phyloP scores from a whole-genome alignment of 2,888 invertebrate genomes.

The Drosophila anomelani region DNA sequence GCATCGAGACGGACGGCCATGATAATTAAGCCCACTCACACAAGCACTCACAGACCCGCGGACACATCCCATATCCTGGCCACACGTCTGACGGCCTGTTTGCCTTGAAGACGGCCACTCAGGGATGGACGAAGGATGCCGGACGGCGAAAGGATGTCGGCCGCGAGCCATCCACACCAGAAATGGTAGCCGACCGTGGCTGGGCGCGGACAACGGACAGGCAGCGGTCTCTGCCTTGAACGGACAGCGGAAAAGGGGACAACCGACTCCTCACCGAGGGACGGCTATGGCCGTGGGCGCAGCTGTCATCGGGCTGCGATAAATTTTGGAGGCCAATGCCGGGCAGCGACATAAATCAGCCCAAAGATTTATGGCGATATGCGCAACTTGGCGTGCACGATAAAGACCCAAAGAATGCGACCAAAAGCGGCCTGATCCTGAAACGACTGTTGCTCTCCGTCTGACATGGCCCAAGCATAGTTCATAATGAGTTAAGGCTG shows the following conservation, averaged over 20 bases:
- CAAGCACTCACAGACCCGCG: slow-evolving; percentile 20
- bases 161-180: slow-evolving; percentile 44
- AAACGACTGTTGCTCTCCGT: slow-evolving; percentile 37
- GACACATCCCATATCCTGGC: slow-evolving; percentile 22
- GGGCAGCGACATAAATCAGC: slow-evolving; percentile 77
- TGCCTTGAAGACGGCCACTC: slow-evolving; percentile 68
- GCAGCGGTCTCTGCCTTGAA: slow-evolving; percentile 13
- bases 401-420: slow-evolving; percentile 53
- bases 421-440: slow-evolving; percentile 32
- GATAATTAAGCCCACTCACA: slow-evolving; percentile 74
- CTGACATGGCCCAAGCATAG: slow-evolving; percentile 28
- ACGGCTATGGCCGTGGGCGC: slow-evolving; percentile 38
- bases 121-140: slow-evolving; percentile 6
- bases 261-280: slow-evolving; percentile 17
- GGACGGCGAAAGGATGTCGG: slow-evolving; percentile 59
- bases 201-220: slow-evolving; percentile 3
- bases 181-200: slow-evolving; percentile 32
- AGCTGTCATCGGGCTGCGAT: slow-evolving; percentile 70
- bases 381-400: slow-evolving; percentile 68
- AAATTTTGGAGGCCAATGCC: slow-evolving; percentile 77
- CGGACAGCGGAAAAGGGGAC: slow-evolving; percentile 11
- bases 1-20: slow-evolving; percentile 66
- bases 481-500: slow-evolving; percentile 37
- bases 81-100: slow-evolving; percentile 46
- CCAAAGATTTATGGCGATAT: slow-evolving; percentile 78